Evolutionary conservation across 1,140 invertebrate genomes (phyloP).

Genomic region (Camponotus floridanus): DNA sequence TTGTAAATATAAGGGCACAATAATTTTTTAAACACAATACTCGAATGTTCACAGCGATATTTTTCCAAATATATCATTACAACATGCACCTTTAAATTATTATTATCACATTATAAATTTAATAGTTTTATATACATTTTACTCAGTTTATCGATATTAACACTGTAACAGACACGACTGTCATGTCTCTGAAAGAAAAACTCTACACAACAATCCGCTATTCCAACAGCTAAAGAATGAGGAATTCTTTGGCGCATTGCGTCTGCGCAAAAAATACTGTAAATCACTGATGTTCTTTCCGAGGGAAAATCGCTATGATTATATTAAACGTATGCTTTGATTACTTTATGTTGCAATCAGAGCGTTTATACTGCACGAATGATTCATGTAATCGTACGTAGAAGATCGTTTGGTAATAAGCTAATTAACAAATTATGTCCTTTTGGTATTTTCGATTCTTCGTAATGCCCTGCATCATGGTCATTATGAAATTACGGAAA

Average conservation of each 20-base stretch:
- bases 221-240: not conserved
- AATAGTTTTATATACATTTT: not conserved
- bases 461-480: conserved; percentile 26
- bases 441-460: not conserved
- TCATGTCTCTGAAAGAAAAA: not conserved
- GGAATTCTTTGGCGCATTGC: not conserved
- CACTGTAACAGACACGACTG: not conserved
- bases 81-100: not conserved
- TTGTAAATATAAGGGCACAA: not conserved
- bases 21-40: not conserved
- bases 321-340: conserved; percentile 30
- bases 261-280: conserved; percentile 18
- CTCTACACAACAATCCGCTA: not conserved
- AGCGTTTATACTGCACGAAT: not conserved
- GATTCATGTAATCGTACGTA: not conserved
- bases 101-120: not conserved
- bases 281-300: not conserved
- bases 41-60: not conserved
- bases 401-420: conserved; percentile 19
- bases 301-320: conserved; percentile 3
- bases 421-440: conserved; percentile 34
- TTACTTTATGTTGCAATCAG: conserved; percentile 14
- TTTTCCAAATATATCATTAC: not conserved
- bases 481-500: conserved; percentile 20
- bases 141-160: not conserved